These are phyloP conservation scores for Hylaeus anthracinus DNA, from an alignment of 1,140 invertebrate genomes.

Conservation along the genomic window DNA sequence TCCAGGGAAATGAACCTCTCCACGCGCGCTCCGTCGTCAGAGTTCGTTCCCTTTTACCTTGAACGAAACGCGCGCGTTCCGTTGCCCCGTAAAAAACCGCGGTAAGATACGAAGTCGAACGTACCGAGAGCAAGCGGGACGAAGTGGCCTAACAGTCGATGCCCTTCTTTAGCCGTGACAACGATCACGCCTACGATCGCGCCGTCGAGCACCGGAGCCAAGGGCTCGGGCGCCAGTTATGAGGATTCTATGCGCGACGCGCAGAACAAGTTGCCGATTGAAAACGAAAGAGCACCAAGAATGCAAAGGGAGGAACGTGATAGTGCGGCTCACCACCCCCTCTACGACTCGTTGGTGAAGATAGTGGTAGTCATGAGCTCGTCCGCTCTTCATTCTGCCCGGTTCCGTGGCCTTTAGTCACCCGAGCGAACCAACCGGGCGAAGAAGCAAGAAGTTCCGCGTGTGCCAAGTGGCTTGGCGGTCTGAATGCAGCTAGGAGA, in stretches of 20 bases:
- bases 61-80: conserved; percentile 1
- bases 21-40: neutral
- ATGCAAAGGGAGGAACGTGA: conserved; percentile 75
- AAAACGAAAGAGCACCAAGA: conserved; percentile 70
- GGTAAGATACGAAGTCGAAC: neutral
- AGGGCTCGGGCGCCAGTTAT: conserved; percentile 51
- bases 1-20: neutral
- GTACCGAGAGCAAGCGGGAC: conserved; percentile 2
- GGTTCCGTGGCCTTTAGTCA: conserved; percentile 65
- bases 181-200: conserved; percentile 57
- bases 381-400: conserved; percentile 64
- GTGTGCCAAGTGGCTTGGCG: conserved; percentile 19
- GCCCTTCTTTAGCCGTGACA: conserved; percentile 47
- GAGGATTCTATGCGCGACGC: conserved; percentile 51
- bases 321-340: conserved; percentile 69
- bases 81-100: neutral
- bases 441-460: conserved; percentile 37
- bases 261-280: conserved; percentile 71
- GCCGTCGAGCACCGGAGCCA: conserved; percentile 5
- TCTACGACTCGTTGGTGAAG: conserved; percentile 52
- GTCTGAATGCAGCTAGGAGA: conserved; percentile 49
- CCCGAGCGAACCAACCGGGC: conserved; percentile 37
- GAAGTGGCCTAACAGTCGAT: conserved; percentile 18
- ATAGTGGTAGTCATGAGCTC: conserved; percentile 69
- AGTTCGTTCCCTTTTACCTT: conserved; percentile 29